Conservation (phyloP, 2,888 invertebrate species). For the Cheiracanthium punctorium region DNA sequence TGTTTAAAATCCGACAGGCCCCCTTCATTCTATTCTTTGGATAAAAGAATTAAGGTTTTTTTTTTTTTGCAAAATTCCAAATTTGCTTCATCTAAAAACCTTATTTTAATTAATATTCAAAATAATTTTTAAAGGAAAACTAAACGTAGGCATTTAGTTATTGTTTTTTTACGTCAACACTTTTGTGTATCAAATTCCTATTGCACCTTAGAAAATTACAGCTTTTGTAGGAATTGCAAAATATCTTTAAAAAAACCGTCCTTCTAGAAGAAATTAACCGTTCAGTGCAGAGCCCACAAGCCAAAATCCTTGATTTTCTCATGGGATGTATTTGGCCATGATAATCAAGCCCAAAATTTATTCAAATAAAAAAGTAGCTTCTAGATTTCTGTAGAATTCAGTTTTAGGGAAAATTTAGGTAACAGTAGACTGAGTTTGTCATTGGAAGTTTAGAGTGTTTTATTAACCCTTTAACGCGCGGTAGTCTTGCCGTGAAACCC, state of each 20-base stretch:
- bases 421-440: not conserved
- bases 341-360: constrained; percentile 55
- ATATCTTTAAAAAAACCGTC: constrained; percentile 59
- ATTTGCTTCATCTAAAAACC: too few species aligned
- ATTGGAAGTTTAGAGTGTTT: not conserved
- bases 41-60: too few species aligned
- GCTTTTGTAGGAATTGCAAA: constrained; percentile 1
- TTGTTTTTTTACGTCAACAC: not conserved
- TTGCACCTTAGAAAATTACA: not conserved
- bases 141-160: too few species aligned
- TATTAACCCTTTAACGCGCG: not conserved
- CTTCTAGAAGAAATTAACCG: constrained; percentile 45
- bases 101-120: too few species aligned
- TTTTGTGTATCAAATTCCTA: not conserved
- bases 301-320: constrained; percentile 27
- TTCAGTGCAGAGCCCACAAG: constrained; percentile 54
- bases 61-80: too few species aligned
- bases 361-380: constrained; percentile 32
- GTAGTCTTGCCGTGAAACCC: too few species aligned
- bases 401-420: constrained; percentile 51
- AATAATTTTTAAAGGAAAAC: too few species aligned
- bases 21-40: too few species aligned
- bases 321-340: constrained; percentile 39
- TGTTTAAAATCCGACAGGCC: too few species aligned
- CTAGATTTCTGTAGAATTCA: constrained; percentile 29